These are phyloP conservation scores for Indicator maculatus DNA, from an alignment of 2,113 vertebrate species.

Conservation along the genomic window DNA sequence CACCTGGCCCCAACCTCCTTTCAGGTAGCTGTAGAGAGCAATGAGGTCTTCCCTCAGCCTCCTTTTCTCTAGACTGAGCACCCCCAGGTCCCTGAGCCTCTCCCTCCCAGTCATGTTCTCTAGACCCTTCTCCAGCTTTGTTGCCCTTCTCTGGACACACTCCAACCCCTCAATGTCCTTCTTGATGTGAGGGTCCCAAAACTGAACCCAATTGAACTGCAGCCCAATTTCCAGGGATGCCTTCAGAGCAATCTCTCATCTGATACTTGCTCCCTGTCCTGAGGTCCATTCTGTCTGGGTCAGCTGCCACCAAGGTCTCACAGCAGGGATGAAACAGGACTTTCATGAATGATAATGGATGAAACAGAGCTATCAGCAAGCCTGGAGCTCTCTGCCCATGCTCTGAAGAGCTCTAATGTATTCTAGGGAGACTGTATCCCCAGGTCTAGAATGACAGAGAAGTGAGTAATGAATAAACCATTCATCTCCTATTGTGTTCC, in stretches of 20 bases:
- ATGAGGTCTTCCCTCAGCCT: too few species aligned
- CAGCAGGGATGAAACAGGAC: rapidly evolving
- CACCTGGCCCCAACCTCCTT: too few species aligned
- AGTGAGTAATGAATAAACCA: constrained; percentile 9
- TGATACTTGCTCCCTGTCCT: neutral
- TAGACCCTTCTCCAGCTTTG: too few species aligned
- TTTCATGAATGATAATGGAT: neutral
- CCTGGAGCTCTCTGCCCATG: neutral
- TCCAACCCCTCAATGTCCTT: too few species aligned
- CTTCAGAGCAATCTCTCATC: neutral
- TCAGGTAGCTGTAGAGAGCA: too few species aligned
- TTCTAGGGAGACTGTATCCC: neutral
- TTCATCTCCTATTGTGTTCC: constrained; percentile 10
- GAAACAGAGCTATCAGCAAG: neutral
- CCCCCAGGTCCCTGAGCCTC: too few species aligned
- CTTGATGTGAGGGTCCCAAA: too few species aligned
- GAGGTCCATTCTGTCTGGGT: neutral
- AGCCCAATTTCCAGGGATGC: neutral
- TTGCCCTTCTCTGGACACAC: too few species aligned
- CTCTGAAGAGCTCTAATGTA: neutral
- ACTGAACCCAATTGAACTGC: too few species aligned
- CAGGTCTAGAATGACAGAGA: neutral
- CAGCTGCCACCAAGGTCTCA: neutral
- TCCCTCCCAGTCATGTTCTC: too few species aligned
- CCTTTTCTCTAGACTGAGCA: too few species aligned